Conservation (phyloP, 1,140 invertebrate species). For the Condylostylus longicornis region DNA sequence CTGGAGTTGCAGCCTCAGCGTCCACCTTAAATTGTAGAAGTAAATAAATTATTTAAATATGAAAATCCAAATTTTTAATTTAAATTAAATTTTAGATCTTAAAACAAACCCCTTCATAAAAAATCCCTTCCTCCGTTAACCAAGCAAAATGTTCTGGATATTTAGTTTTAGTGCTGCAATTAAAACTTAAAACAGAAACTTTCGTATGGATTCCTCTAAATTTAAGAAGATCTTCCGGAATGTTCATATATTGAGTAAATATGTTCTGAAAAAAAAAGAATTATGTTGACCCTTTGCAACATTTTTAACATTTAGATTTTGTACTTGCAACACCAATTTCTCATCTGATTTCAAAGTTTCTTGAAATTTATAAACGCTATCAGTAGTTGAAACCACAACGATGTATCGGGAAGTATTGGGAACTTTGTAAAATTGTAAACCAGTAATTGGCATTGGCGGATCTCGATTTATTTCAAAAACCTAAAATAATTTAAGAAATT, state of each 20-base stretch:
- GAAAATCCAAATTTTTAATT: background rate
- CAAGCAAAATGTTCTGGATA: conserved; percentile 71
- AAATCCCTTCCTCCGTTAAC: conserved; percentile 63
- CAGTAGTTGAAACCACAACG: conserved; percentile 70
- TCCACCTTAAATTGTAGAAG: too few relatives aligned
- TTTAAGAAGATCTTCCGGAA: conserved; percentile 54
- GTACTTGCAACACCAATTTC: conserved; percentile 30
- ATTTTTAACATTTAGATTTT: too few relatives aligned
- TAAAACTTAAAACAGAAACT: conserved; percentile 70
- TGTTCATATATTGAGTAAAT: conserved; percentile 65
- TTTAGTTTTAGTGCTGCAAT: conserved; percentile 50
- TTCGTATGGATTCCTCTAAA: too few relatives aligned
- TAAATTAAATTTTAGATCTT: conserved; percentile 27
- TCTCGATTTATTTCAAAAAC: conserved; percentile 75
- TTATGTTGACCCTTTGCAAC: too few relatives aligned
- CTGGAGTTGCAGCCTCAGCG: too few relatives aligned
- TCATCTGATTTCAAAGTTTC: conserved; percentile 59
- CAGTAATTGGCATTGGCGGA: conserved; percentile 57
- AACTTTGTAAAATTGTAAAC: conserved; percentile 66
- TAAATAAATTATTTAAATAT: conserved; percentile 6
- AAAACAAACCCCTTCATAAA: conserved; percentile 51
- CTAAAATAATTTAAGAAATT: conserved; percentile 33
- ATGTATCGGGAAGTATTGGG: conserved; percentile 54
- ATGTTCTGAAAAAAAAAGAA: conserved; percentile 68
- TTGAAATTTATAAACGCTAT: conserved; percentile 72